phyloP scores from a whole-genome alignment of 2,113 vertebrate genomes.

The Kryptolebias marmoratus region DNA sequence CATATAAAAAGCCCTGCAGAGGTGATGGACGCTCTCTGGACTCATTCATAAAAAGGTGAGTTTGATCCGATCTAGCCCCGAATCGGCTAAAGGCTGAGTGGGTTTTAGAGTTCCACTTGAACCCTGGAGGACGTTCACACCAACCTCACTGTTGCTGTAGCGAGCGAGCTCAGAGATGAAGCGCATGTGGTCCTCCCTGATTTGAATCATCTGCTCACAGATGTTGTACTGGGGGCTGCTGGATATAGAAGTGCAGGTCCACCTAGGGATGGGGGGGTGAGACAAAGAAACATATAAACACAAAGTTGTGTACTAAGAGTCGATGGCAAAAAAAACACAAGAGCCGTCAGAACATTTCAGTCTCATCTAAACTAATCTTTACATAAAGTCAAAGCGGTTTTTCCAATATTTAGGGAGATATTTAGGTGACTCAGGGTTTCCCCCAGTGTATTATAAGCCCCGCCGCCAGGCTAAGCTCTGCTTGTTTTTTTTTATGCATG shows the following conservation, averaged over 20 bases:
- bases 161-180: constrained; percentile 98
- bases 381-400: no score
- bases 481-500: no score
- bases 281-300: neutral
- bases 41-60: no score
- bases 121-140: neutral
- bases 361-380: no score
- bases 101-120: neutral
- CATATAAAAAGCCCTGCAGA: neutral
- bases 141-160: constrained; percentile 97
- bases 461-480: no score
- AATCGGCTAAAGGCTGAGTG: neutral
- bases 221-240: constrained; percentile 99
- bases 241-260: constrained; percentile 84
- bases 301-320: neutral
- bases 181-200: constrained; percentile 98
- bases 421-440: no score
- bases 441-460: no score
- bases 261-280: constrained; percentile 49
- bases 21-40: neutral
- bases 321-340: neutral
- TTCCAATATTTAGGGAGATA: no score
- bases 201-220: constrained; percentile 99
- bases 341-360: no score
- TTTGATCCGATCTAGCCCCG: no score